Evolutionary conservation across 1,140 invertebrate genomes (phyloP).

Genomic region (Habropoda laboriosa): DNA sequence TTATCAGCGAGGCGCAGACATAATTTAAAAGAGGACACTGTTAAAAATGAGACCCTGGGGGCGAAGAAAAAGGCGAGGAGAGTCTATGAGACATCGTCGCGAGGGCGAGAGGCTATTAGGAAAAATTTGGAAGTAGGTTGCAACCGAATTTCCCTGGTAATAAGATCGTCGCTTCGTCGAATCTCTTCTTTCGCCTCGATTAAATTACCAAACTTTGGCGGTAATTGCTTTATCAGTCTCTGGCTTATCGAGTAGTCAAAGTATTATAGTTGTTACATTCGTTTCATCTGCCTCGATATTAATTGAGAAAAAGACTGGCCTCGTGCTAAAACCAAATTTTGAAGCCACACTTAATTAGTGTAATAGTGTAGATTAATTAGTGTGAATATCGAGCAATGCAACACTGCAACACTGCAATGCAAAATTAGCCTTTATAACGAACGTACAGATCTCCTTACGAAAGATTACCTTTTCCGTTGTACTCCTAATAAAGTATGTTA

Average conservation of each 20-base stretch:
- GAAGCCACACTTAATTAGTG: too few relatives aligned
- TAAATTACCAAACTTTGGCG: slow-evolving; percentile 4
- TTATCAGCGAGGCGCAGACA: slow-evolving; percentile 59
- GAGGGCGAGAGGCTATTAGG: slow-evolving; percentile 46
- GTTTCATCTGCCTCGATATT: neutral
- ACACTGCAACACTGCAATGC: too few relatives aligned
- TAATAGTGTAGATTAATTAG: neutral
- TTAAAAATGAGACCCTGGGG: slow-evolving; percentile 50
- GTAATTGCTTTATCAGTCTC: neutral
- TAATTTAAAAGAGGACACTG: slow-evolving; percentile 55
- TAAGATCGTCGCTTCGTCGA: neutral
- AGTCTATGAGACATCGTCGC: slow-evolving; percentile 35
- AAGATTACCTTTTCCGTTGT: neutral
- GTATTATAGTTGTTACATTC: too few relatives aligned
- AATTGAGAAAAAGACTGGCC: too few relatives aligned
- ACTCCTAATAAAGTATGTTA: slow-evolving; percentile 1
- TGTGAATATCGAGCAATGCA: neutral
- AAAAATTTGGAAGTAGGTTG: slow-evolving; percentile 46
- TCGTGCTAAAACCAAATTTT: too few relatives aligned
- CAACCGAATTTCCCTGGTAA: neutral
- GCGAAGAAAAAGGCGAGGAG: slow-evolving; percentile 12
- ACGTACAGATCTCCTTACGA: neutral
- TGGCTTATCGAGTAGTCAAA: too few relatives aligned
- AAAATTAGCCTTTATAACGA: slow-evolving; percentile 9
- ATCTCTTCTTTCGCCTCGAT: neutral